Conservation (phyloP, 2,797 vertebrate genomes). For the Gambusia yucatana region DNA sequence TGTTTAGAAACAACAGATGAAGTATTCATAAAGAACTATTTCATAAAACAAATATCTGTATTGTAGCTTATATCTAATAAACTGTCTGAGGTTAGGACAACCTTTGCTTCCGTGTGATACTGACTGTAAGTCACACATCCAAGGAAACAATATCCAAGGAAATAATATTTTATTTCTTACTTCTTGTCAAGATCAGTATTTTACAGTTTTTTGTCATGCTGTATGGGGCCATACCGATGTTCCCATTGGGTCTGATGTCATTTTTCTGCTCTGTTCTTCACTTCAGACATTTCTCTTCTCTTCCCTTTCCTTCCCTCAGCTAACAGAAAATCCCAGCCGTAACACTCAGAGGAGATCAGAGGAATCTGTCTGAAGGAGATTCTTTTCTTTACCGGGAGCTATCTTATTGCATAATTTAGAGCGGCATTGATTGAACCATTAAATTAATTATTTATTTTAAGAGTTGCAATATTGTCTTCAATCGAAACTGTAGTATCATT, state of each 20-base stretch:
- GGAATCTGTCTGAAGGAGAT: neutral
- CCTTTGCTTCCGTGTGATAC: constrained; percentile 18
- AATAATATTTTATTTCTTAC: neutral
- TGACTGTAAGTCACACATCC: neutral
- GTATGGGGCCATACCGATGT: neutral
- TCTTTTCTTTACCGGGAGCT: neutral
- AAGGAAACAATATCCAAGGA: neutral
- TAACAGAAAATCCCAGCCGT: neutral
- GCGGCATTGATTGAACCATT: neutral
- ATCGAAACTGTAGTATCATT: neutral
- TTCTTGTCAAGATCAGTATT: neutral
- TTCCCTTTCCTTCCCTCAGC: neutral
- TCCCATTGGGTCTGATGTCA: neutral
- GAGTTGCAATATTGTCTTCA: neutral
- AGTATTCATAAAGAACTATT: constrained; percentile 4
- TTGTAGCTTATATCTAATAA: neutral
- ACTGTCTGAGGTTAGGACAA: constrained; percentile 4
- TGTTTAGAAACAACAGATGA: neutral
- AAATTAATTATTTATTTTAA: neutral
- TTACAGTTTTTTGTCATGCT: neutral
- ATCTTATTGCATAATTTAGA: neutral
- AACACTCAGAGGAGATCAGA: neutral
- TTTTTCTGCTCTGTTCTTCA: neutral
- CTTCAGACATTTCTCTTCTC: neutral
- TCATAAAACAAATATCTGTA: neutral